A percentile compares a stretch with the other conserved stretches of the same genome.
Conservation (phyloP, 2,888 invertebrate species). For the Sphinx pinastri region DNA sequence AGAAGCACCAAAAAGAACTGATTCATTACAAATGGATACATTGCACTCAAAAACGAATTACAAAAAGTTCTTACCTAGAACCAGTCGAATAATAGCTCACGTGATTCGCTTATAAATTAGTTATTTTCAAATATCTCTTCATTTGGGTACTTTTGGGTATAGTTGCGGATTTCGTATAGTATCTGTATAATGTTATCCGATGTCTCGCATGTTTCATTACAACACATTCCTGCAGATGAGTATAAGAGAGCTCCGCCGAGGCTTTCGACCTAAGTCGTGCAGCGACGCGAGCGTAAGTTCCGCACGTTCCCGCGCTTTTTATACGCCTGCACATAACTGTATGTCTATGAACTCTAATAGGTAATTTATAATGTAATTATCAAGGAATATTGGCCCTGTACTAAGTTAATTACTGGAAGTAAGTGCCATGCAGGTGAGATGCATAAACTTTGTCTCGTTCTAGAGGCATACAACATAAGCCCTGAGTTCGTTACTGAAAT, state of each 20-base stretch:
- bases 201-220: slow-evolving; percentile 8
- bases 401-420: not conserved
- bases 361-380: slow-evolving; percentile 14
- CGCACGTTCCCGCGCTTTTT: slow-evolving; percentile 21
- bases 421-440: not conserved
- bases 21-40: not conserved
- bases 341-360: slow-evolving; percentile 14
- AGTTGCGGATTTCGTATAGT: too few relatives aligned
- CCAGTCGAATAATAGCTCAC: not conserved
- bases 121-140: not conserved
- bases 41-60: slow-evolving; percentile 13
- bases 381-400: not conserved
- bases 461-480: too few relatives aligned
- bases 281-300: slow-evolving; percentile 7
- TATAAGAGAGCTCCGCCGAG: slow-evolving; percentile 10
- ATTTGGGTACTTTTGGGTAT: not conserved
- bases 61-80: not conserved
- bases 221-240: slow-evolving; percentile 5
- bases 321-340: slow-evolving; percentile 6
- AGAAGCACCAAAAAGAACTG: not conserved
- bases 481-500: too few relatives aligned
- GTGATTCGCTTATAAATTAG: slow-evolving; percentile 1
- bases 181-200: slow-evolving; percentile 7
- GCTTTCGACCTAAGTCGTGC: slow-evolving; percentile 17
- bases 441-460: not conserved